Conservation (phyloP, 37 sponge, comb jelly and placozoan species). For the Crambe crambe region DNA sequence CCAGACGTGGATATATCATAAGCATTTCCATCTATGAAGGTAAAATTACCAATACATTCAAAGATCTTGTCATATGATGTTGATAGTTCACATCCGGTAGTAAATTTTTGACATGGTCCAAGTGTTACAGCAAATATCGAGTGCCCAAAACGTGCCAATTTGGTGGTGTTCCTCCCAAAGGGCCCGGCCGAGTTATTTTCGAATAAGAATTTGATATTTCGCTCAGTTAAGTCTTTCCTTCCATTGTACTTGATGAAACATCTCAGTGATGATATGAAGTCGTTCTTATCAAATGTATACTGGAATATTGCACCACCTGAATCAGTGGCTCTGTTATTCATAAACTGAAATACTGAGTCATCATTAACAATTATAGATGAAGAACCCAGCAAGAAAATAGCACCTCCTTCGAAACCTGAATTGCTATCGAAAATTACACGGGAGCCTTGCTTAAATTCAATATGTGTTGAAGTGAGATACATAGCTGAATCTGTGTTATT, state of each 20-base stretch:
- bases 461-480: not conserved
- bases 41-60: no score
- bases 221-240: not conserved
- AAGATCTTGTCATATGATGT: no score
- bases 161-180: no score
- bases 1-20: no score
- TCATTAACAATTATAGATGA: constrained; percentile 22
- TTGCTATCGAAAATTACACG: no score
- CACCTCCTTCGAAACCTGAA: not conserved
- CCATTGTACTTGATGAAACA: constrained; percentile 1
- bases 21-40: no score
- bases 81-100: no score
- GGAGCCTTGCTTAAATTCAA: not conserved
- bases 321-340: constrained; percentile 32
- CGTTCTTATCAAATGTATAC: not conserved
- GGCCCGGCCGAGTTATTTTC: not conserved
- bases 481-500: not conserved
- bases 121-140: no score
- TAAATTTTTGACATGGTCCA: no score
- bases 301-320: constrained; percentile 59
- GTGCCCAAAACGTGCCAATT: no score
- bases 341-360: constrained; percentile 5
- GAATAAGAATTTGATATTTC: not conserved
- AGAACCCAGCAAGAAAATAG: not conserved
- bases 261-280: not conserved